These are phyloP conservation scores for Gavialis gangeticus DNA, from an alignment of 2,113 vertebrate species.

Conservation along the genomic window DNA sequence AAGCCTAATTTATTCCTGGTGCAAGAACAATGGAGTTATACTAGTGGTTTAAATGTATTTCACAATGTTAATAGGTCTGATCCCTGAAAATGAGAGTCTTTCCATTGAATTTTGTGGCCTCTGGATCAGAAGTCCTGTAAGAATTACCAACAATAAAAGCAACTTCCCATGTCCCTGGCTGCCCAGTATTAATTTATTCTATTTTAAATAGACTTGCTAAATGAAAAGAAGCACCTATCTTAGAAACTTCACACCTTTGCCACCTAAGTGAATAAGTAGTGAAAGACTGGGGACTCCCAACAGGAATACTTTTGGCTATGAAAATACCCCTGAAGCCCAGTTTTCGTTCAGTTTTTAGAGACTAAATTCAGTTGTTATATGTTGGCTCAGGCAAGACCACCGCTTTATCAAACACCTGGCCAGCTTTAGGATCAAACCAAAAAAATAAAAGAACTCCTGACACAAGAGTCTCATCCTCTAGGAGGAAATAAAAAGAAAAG, in stretches of 20 bases:
- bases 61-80: accelerated
- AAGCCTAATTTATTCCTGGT: background rate
- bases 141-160: background rate
- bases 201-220: accelerated
- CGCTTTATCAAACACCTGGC: background rate
- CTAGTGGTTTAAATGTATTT: accelerated
- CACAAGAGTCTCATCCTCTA: background rate
- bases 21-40: background rate
- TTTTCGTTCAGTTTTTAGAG: background rate
- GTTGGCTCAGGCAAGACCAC: background rate
- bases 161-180: background rate
- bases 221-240: background rate
- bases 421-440: background rate
- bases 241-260: background rate
- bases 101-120: accelerated
- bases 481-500: accelerated
- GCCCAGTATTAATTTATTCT: background rate
- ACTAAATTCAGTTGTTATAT: accelerated
- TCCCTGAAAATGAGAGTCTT: background rate
- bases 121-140: background rate
- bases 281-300: background rate
- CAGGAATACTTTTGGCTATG: background rate
- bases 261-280: background rate
- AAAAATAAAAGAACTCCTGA: background rate
- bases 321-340: accelerated